Base-by-base conservation (phyloP, 2,888 invertebrate genomes). In the Syrphus vitripennis region DNA sequence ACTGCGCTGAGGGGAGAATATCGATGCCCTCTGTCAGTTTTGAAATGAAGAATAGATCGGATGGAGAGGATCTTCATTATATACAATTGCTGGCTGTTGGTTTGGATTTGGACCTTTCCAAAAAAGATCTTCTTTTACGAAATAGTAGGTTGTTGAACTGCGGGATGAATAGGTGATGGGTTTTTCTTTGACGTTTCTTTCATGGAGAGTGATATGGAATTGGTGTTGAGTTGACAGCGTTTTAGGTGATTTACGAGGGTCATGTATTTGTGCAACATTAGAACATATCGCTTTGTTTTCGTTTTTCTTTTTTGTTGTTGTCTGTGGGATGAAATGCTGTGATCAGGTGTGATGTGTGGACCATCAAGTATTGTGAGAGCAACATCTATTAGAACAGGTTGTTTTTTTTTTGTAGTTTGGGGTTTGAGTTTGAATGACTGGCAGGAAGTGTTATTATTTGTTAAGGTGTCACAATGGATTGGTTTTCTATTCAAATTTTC, bases 181-280 rank as follows among this genome's bases (percentile, higher is more conserved):
- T 71, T 80, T 59, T 71, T 67, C 80, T 75, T 59, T 80, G 83
- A 84, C 80, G 74, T 57, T 59, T 19, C 70, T 42, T 45, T 50
- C 71, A 48, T 34, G 26, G 71, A 72, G 76, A 84, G 53, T 77
- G 83, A 84, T 84, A 76, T 76, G 57, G 65, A 76, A 67, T 61
- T 77, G 84, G 84, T 84, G 84, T 84, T 84, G 84, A 81, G 76
- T 77, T 84, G 84, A 84, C 84, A 84, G 80, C 67, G 80, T 81
- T 76, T 84, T 69, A 80, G 80, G 81, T 81, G 84, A 84, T 76
- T 84, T 84, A 84, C 76, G 80, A 81, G 65, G 76, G 84, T 76
- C 67, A 67, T 50, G 67, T 72, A 81, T 76, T 72, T 84, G 84
- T 84, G 84, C 81, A 81, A 84, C 80, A 71, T 76, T 67, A 69